Evolutionary conservation across 2,888 invertebrate genomes (phyloP).

Genomic region (Diadegma fenestrale): DNA sequence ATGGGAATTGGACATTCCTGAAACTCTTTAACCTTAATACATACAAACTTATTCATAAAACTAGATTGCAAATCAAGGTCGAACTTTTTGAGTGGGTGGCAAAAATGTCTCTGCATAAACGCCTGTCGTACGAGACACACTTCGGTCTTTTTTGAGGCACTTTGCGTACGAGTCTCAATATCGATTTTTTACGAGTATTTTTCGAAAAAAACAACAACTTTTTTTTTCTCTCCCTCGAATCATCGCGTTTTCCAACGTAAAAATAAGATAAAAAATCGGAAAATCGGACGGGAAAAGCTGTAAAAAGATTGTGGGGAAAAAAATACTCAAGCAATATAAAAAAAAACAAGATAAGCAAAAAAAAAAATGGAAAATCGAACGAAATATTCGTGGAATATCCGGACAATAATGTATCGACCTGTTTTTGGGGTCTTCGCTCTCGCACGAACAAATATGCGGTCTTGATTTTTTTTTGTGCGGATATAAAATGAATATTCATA

Average conservation of each 20-base stretch:
- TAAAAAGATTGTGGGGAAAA: too few relatives aligned
- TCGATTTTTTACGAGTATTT: too few relatives aligned
- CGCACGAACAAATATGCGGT: slow-evolving; percentile 1
- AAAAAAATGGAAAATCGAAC: not conserved
- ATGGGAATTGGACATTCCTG: not conserved
- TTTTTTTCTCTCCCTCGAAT: not conserved
- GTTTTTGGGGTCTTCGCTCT: slow-evolving; percentile 23
- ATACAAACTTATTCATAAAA: not conserved
- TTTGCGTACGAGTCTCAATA: not conserved
- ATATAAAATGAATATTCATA: slow-evolving; percentile 20
- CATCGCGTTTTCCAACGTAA: too few relatives aligned
- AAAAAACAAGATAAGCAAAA: too few relatives aligned
- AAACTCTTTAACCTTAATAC: slow-evolving; percentile 4
- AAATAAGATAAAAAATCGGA: too few relatives aligned
- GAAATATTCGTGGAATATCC: slow-evolving; percentile 13
- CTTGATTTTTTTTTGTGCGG: not conserved
- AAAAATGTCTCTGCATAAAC: not conserved
- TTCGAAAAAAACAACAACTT: not conserved
- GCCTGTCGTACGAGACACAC: not conserved
- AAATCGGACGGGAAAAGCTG: too few relatives aligned
- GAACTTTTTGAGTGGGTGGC: not conserved
- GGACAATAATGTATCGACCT: slow-evolving; percentile 25
- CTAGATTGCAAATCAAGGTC: not conserved
- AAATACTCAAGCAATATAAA: too few relatives aligned
- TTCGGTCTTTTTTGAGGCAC: not conserved